These are phyloP conservation scores for Cheilosia pagana DNA, from an alignment of 2,888 invertebrate genomes.

Conservation along the genomic window DNA sequence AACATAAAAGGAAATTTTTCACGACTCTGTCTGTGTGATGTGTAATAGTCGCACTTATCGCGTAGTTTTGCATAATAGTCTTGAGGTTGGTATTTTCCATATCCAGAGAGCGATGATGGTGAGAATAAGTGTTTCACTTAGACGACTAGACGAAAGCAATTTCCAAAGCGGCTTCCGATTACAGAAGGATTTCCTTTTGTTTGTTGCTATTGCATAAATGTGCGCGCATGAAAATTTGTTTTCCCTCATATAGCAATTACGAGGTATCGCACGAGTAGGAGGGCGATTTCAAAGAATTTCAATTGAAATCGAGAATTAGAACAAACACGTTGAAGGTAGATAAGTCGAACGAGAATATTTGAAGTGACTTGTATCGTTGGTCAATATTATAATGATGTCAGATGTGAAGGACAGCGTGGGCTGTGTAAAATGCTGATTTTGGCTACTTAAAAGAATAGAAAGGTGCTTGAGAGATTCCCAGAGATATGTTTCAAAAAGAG, in stretches of 20 bases:
- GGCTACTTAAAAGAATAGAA: no score
- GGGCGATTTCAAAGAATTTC: conserved; percentile 8
- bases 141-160: conserved; percentile 70
- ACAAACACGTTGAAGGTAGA: neutral
- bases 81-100: neutral
- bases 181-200: conserved; percentile 55
- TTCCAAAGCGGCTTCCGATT: conserved; percentile 27
- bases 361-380: no score
- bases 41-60: conserved; percentile 45
- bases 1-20: conserved; percentile 15
- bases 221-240: neutral
- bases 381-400: no score
- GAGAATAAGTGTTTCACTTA: conserved; percentile 52
- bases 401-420: no score
- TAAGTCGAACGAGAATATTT: neutral
- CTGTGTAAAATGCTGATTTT: no score
- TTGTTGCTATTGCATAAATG: neutral
- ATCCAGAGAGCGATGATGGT: neutral
- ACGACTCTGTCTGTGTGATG: conserved; percentile 15
- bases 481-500: no score
- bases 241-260: conserved; percentile 8
- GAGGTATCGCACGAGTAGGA: conserved; percentile 13
- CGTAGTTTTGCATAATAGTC: conserved; percentile 33
- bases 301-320: conserved; percentile 1
- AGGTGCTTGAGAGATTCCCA: no score